phyloP scores from a whole-genome alignment of 1,140 invertebrate species.

The Neelides sp. region DNA sequence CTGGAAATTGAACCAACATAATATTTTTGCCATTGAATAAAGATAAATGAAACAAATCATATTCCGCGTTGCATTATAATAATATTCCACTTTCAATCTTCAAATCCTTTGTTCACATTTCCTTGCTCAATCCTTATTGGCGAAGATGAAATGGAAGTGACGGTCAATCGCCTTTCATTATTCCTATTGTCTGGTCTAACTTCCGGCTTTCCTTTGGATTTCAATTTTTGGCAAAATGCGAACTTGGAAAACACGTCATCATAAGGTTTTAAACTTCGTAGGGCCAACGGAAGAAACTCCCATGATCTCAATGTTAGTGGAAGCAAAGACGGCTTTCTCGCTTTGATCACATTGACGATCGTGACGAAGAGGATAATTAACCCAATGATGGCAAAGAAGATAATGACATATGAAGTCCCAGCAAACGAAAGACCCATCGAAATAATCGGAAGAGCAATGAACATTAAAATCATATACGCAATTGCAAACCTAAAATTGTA shows the following conservation, averaged over 20 bases:
- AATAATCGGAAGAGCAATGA: conserved; percentile 41
- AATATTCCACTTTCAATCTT: too few relatives aligned
- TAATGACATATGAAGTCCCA: conserved; percentile 28
- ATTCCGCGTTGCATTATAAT: too few relatives aligned
- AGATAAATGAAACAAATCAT: too few relatives aligned
- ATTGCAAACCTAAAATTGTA: conserved; percentile 47
- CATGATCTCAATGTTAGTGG: conserved; percentile 39
- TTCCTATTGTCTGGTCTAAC: too few relatives aligned
- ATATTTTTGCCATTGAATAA: too few relatives aligned
- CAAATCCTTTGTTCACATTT: too few relatives aligned
- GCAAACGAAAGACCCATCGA: conserved; percentile 39
- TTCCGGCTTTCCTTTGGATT: too few relatives aligned
- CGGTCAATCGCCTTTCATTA: too few relatives aligned
- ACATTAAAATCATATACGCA: conserved; percentile 43
- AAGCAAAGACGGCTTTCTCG: conserved; percentile 36
- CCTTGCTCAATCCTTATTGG: too few relatives aligned
- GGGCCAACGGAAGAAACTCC: conserved; percentile 41
- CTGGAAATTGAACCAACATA: too few relatives aligned
- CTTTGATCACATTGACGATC: conserved; percentile 34
- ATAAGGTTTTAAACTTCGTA: conserved; percentile 40
- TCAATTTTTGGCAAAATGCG: conserved; percentile 12
- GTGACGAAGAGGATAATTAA: conserved; percentile 31
- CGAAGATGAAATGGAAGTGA: too few relatives aligned
- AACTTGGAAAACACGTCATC: conserved; percentile 29
- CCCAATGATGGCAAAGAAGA: conserved; percentile 26